These are phyloP conservation scores for Leistus spinibarbis DNA, from an alignment of 2,888 invertebrate genomes.

Conservation along the genomic window DNA sequence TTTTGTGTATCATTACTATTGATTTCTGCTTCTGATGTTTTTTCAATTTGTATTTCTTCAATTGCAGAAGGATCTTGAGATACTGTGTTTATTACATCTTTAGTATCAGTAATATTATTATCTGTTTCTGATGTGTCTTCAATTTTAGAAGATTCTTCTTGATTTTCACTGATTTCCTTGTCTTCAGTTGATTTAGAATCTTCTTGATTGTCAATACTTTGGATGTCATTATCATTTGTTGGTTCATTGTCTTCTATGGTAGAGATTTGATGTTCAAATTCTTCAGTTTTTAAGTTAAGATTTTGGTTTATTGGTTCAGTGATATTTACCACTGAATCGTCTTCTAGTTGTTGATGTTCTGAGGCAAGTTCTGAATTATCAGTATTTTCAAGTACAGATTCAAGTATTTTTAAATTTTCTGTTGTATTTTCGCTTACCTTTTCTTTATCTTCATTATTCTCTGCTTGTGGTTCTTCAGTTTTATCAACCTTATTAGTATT, in stretches of 20 bases:
- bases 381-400: neutral
- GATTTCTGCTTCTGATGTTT: neutral
- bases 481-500: neutral
- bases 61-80: neutral
- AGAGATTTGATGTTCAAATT: neutral
- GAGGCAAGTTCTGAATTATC: neutral
- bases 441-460: neutral
- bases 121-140: neutral
- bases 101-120: neutral
- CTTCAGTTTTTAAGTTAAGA: neutral
- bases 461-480: conserved; percentile 10
- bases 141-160: neutral
- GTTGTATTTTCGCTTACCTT: neutral
- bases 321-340: neutral
- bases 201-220: neutral
- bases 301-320: neutral
- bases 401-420: neutral
- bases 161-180: no score
- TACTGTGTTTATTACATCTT: no score
- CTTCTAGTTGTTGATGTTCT: neutral
- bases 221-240: neutral
- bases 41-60: neutral
- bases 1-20: neutral
- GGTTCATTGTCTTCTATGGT: neutral
- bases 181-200: neutral